A percentile compares a stretch with the other conserved stretches of the same genome.
Conservation (phyloP, 2,888 invertebrate species). For the Alviniconcha strummeri region DNA sequence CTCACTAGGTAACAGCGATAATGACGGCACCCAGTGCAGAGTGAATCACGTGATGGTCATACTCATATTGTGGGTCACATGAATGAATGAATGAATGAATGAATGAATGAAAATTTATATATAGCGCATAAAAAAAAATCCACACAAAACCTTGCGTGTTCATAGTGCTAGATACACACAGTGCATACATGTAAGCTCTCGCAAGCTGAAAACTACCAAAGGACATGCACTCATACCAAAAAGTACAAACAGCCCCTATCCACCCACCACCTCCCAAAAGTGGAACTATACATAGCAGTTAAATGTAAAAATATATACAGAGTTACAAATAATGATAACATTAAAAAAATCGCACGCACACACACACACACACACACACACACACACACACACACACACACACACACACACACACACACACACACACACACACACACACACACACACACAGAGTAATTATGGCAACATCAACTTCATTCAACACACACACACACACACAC, state of each 20-base stretch:
- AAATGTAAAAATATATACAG: neutral
- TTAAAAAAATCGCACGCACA: neutral
- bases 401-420: neutral
- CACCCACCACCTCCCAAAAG: neutral
- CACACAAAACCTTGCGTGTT: too few relatives aligned
- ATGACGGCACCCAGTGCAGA: too few relatives aligned
- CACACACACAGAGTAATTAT: too few relatives aligned
- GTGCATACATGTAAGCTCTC: too few relatives aligned
- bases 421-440: neutral
- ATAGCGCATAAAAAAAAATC: too few relatives aligned
- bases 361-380: conserved; percentile 1
- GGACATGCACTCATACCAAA: neutral
- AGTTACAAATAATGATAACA: neutral
- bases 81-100: too few relatives aligned
- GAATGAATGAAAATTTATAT: too few relatives aligned
- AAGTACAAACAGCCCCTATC: neutral
- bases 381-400: neutral
- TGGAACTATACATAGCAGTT: neutral
- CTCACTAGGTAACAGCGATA: too few relatives aligned
- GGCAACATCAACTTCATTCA: neutral
- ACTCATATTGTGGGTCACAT: too few relatives aligned
- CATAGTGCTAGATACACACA: too few relatives aligned
- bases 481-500: neutral
- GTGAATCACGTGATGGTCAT: too few relatives aligned
- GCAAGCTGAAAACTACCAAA: too few relatives aligned